Evolutionary conservation across 2,888 invertebrate species (phyloP).

Genomic region (Pyrocoelia pectoralis): DNA sequence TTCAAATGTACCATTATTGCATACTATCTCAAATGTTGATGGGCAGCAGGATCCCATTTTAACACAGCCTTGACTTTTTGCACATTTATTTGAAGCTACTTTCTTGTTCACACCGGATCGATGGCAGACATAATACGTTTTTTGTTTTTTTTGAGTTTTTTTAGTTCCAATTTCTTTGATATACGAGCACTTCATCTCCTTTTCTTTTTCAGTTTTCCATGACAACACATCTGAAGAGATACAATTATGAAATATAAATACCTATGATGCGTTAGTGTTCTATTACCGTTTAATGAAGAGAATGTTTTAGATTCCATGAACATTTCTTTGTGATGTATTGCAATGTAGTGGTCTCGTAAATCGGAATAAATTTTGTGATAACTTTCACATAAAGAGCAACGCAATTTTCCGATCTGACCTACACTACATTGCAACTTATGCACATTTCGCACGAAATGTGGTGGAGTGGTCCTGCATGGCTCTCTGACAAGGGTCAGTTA

Average conservation of each 20-base stretch:
- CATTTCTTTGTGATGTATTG: neutral
- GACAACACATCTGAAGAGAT: neutral
- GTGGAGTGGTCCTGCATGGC: too few species aligned
- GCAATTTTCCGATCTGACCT: neutral
- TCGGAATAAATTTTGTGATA: neutral
- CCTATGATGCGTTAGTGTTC: too few species aligned
- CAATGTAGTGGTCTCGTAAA: slow-evolving; percentile 4
- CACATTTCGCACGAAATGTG: too few species aligned
- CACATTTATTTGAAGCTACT: slow-evolving; percentile 3
- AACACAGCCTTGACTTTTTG: neutral
- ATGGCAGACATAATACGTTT: slow-evolving; percentile 1
- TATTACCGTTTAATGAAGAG: neutral
- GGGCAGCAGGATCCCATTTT: slow-evolving; percentile 1
- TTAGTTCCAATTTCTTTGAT: slow-evolving; percentile 3
- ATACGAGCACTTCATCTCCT: slow-evolving; percentile 2
- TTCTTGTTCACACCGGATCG: neutral
- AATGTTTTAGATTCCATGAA: neutral
- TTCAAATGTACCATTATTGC: neutral
- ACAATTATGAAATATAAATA: slow-evolving; percentile 2
- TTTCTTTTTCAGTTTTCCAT: neutral
- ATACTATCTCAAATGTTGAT: slow-evolving; percentile 4
- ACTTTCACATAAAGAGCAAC: neutral
- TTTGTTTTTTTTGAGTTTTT: slow-evolving; percentile 2
- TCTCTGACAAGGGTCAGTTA: too few species aligned
- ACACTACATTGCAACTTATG: slow-evolving; percentile 2